phyloP scores from a whole-genome alignment of 2,888 invertebrate species.

The Drosophila neotestacea region DNA sequence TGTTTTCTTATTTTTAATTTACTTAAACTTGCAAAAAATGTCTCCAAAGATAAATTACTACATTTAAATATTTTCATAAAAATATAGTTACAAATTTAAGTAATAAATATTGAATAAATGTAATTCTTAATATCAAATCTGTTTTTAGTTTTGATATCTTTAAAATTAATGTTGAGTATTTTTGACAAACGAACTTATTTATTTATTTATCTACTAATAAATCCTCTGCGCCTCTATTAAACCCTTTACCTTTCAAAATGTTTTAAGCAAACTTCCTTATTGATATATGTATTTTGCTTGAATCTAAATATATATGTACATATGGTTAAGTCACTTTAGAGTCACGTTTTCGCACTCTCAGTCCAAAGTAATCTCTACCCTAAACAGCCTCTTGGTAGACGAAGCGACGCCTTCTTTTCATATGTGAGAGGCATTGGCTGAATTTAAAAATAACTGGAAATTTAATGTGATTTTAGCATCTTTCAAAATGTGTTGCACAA shows the following conservation, averaged over 20 bases:
- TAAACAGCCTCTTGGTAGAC: conserved; percentile 20
- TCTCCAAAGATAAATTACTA: no score
- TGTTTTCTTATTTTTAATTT: no score
- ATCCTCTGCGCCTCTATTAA: background rate
- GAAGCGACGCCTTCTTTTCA: conserved; percentile 49
- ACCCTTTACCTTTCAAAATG: background rate
- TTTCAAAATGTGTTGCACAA: conserved; percentile 17
- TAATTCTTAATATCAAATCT: background rate
- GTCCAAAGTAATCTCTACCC: no score
- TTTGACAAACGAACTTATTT: no score
- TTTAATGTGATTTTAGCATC: conserved; percentile 20
- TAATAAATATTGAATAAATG: background rate
- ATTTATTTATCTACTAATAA: no score
- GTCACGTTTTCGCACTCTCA: conserved; percentile 15
- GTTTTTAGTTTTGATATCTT: no score
- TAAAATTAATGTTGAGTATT: no score
- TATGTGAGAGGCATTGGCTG: background rate
- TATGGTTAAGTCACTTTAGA: no score
- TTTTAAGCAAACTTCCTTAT: background rate
- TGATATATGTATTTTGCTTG: background rate
- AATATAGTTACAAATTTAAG: no score
- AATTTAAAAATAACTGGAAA: conserved; percentile 43
- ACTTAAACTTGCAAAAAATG: no score
- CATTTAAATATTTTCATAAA: no score
- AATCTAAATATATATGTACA: background rate